phyloP scores from a whole-genome alignment of 2,797 vertebrate genomes.

The Leptoclinus maculatus region DNA sequence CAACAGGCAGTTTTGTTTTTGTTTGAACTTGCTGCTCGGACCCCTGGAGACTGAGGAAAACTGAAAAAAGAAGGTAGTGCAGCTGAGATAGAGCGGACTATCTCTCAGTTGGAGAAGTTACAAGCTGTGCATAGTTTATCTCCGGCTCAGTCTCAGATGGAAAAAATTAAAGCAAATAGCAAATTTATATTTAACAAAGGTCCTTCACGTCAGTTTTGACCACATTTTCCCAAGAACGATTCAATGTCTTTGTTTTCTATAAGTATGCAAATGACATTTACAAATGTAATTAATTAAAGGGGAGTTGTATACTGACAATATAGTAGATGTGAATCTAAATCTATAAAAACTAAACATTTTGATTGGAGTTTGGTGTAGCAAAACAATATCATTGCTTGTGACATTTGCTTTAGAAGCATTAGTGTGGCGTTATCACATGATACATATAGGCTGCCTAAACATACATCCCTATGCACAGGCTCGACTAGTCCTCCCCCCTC shows the following conservation, averaged over 20 bases:
- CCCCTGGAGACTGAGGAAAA: constrained; percentile 64
- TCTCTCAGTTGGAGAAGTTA: constrained; percentile 19
- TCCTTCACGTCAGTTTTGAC: not conserved
- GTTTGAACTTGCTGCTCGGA: constrained; percentile 65
- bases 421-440: not conserved
- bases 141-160: not conserved
- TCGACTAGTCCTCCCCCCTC: constrained; percentile 21
- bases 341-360: not conserved
- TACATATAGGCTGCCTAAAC: not conserved
- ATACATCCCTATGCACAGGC: constrained; percentile 9
- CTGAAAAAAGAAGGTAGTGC: constrained; percentile 28
- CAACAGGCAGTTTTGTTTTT: constrained; percentile 57
- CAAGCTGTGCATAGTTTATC: constrained; percentile 23
- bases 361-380: not conserved
- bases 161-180: not conserved
- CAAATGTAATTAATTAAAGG: not conserved
- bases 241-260: not conserved
- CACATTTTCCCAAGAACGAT: not conserved
- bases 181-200: not conserved
- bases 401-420: not conserved
- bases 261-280: not conserved
- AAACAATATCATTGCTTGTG: not conserved
- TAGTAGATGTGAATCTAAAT: not conserved
- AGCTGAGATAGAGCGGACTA: constrained; percentile 16
- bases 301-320: not conserved